Percentiles rank a stretch among this genome's conserved stretches.
These are phyloP conservation scores for Chaenodraco wilsoni DNA, from an alignment of 2,797 vertebrate genomes.

Conservation along the genomic window DNA sequence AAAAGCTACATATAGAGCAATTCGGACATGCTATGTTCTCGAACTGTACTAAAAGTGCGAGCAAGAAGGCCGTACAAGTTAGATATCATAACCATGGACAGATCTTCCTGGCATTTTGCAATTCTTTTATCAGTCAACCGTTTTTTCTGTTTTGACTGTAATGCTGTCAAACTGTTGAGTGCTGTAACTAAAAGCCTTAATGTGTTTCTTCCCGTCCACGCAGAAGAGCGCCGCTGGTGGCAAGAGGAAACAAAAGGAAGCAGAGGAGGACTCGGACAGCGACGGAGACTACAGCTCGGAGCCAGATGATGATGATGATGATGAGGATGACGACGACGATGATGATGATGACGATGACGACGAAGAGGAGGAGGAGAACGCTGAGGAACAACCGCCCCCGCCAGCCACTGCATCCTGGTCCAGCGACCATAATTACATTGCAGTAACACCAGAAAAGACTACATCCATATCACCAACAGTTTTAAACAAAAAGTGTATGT, in stretches of 20 bases:
- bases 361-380: conserved; percentile 81
- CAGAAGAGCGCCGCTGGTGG: conserved; percentile 54
- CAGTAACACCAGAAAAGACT: conserved; percentile 98
- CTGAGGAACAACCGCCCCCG: conserved; percentile 81
- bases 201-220: conserved; percentile 42
- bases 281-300: conserved; percentile 74
- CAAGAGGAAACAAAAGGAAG: conserved; percentile 63
- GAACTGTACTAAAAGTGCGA: too few species aligned
- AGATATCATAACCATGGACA: neutral
- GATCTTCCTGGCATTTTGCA: neutral
- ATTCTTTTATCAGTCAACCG: neutral
- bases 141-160: neutral
- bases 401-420: conserved; percentile 95
- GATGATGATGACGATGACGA: conserved; percentile 37
- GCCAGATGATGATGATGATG: conserved; percentile 63
- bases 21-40: neutral
- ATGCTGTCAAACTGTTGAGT: neutral
- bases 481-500: conserved; percentile 99
- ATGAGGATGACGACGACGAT: conserved; percentile 68
- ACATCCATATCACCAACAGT: conserved; percentile 93
- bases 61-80: neutral
- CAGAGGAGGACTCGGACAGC: conserved; percentile 67
- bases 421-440: conserved; percentile 99
- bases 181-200: conserved; percentile 31
- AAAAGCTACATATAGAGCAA: conserved; percentile 6